A percentile compares a stretch with the other conserved stretches of the same genome.
Conservation (phyloP, 2,113 vertebrate genomes). For the Manacus vitellinus region DNA sequence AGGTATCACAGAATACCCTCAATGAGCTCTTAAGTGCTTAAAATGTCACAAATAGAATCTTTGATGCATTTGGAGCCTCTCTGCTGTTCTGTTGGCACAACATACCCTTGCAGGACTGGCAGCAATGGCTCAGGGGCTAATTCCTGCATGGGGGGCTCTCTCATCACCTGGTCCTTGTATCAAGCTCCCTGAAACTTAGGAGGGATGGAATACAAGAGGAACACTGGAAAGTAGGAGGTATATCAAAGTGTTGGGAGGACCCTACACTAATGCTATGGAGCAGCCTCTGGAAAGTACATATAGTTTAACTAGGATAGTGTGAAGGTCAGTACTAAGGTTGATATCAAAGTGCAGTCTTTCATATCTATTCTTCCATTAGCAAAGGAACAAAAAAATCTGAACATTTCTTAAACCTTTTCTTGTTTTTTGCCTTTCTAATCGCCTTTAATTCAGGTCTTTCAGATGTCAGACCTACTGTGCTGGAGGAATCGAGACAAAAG, state of each 20-base stretch:
- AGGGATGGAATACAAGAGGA: neutral
- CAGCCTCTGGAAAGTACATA: neutral
- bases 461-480: neutral
- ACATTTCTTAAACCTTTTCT: neutral
- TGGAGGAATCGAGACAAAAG: neutral
- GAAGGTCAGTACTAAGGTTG: neutral
- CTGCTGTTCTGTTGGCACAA: neutral
- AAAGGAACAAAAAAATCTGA: neutral
- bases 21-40: neutral
- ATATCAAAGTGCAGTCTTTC: neutral
- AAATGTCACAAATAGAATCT: neutral
- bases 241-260: neutral
- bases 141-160: neutral
- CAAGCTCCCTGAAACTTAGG: neutral
- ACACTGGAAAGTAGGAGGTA: neutral
- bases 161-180: neutral
- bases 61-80: neutral
- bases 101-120: neutral
- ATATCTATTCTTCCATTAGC: neutral
- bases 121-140: neutral
- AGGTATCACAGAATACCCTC: neutral
- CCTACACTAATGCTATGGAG: neutral
- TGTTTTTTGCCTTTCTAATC: neutral
- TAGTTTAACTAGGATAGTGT: neutral
- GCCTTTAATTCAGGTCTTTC: neutral